Conservation (phyloP, 2,888 invertebrate genomes). For the Mimumesa dahlbomi region DNA sequence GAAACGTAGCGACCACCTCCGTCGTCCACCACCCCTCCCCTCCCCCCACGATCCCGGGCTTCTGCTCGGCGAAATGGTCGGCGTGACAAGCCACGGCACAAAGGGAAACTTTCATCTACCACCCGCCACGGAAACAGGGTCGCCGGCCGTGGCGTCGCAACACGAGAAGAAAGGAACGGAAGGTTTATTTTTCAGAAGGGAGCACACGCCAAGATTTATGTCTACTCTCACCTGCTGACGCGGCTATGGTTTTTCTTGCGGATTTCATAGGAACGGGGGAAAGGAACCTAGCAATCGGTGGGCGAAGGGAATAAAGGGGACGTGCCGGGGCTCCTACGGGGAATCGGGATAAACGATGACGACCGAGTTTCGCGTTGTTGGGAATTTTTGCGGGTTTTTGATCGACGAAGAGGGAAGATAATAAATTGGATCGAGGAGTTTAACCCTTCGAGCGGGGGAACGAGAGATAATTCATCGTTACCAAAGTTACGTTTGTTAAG, state of each 20-base stretch:
- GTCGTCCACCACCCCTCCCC: slow-evolving; percentile 15
- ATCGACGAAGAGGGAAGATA: too few relatives aligned
- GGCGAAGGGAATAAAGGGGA: neutral
- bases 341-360: neutral
- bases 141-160: slow-evolving; percentile 53
- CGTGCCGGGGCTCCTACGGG: neutral
- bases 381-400: neutral
- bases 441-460: too few relatives aligned
- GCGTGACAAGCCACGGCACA: slow-evolving; percentile 64
- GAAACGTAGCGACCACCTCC: slow-evolving; percentile 26
- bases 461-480: too few relatives aligned
- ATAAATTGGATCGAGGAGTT: too few relatives aligned
- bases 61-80: slow-evolving; percentile 52
- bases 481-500: too few relatives aligned
- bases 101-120: slow-evolving; percentile 70
- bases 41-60: slow-evolving; percentile 15
- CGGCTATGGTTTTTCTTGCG: slow-evolving; percentile 55
- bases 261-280: slow-evolving; percentile 1
- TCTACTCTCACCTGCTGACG: slow-evolving; percentile 62
- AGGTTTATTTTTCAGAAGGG: slow-evolving; percentile 66
- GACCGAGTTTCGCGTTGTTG: neutral
- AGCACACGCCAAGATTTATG: slow-evolving; percentile 59
- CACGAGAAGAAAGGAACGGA: slow-evolving; percentile 61
- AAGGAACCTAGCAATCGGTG: neutral
- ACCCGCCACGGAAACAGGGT: slow-evolving; percentile 64